Evolutionary conservation across 2,797 vertebrate genomes (phyloP).

Genomic region (Sitta carolinensis): DNA sequence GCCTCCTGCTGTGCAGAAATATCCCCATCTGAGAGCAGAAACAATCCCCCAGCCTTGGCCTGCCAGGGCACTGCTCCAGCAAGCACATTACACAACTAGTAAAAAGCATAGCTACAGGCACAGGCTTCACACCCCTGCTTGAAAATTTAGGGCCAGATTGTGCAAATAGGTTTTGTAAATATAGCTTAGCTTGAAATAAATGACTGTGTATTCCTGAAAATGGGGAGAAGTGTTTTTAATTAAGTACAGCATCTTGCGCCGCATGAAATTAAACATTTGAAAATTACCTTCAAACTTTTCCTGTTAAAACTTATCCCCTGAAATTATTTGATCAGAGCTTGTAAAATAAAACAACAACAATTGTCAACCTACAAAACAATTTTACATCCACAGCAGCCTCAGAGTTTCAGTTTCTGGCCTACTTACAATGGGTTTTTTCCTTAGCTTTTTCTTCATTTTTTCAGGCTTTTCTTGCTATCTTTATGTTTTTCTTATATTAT

Average conservation of each 20-base stretch:
- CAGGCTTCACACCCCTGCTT: rapidly evolving
- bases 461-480: neutral
- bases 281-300: neutral
- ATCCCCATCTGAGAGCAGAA: neutral
- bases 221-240: neutral
- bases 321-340: neutral
- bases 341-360: neutral
- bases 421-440: neutral
- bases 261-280: neutral
- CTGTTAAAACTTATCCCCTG: neutral
- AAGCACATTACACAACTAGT: neutral
- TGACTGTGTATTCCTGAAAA: neutral
- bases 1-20: neutral
- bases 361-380: neutral
- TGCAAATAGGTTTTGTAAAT: neutral
- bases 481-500: neutral
- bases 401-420: neutral
- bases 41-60: neutral
- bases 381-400: neutral
- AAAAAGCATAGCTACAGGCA: neutral
- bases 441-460: neutral
- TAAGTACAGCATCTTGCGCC: neutral
- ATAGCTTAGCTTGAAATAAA: neutral
- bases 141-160: neutral
- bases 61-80: neutral